A percentile compares a stretch with the other conserved stretches of the same genome.
Evolutionary conservation across 2,888 invertebrate genomes (phyloP).

Genomic region (Volucella zonaria): DNA sequence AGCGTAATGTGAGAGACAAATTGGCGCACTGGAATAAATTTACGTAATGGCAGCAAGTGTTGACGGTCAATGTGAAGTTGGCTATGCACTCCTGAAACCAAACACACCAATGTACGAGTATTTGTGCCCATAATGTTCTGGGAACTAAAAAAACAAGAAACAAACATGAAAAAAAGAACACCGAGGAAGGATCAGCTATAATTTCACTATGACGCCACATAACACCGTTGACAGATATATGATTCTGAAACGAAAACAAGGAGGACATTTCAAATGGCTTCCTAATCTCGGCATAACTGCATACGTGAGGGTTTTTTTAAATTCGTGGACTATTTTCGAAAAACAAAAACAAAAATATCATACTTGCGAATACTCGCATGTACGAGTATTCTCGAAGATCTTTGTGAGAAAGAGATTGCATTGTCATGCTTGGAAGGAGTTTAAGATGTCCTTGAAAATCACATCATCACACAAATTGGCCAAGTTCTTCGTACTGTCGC

Average conservation of each 20-base stretch:
- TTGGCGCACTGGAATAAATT: slow-evolving; percentile 73
- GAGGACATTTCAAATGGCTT: slow-evolving; percentile 68
- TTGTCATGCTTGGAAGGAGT: neutral
- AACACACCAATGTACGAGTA: slow-evolving; percentile 19
- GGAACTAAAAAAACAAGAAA: slow-evolving; percentile 25
- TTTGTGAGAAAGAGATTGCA: neutral
- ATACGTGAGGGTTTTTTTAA: slow-evolving; percentile 9
- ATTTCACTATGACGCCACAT: slow-evolving; percentile 68
- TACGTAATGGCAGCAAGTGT: slow-evolving; percentile 72
- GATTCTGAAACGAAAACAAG: slow-evolving; percentile 63
- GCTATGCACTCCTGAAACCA: slow-evolving; percentile 26
- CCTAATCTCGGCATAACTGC: slow-evolving; percentile 64
- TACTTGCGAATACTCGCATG: neutral
- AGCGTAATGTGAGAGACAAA: slow-evolving; percentile 72
- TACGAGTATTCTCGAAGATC: neutral
- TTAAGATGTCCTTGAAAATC: slow-evolving; percentile 54
- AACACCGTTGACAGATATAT: slow-evolving; percentile 68
- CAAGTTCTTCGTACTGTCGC: slow-evolving; percentile 23
- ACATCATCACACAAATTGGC: slow-evolving; percentile 47
- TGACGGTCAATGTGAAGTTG: slow-evolving; percentile 58
- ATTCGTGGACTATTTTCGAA: neutral
- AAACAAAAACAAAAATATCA: slow-evolving; percentile 1
- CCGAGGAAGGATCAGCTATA: slow-evolving; percentile 41
- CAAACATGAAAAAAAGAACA: slow-evolving; percentile 1
- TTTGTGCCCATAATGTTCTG: slow-evolving; percentile 60